These are phyloP conservation scores for Nansenia antarctica DNA, from an alignment of 2,113 vertebrate species.

Conservation along the genomic window DNA sequence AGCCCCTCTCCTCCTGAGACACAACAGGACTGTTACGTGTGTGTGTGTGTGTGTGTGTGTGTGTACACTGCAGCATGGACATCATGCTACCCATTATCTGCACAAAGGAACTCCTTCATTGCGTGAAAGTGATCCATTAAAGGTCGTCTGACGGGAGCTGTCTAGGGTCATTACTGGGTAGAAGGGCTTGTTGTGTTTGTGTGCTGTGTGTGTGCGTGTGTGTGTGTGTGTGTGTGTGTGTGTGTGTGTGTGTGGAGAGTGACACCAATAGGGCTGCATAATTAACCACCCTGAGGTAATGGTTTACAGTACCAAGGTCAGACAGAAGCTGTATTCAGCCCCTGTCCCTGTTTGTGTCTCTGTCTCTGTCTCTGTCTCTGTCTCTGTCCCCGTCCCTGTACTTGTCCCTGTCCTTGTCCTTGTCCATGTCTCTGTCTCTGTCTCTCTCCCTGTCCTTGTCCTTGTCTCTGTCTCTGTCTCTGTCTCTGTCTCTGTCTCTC, in stretches of 20 bases:
- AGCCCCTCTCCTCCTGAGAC: too few species aligned
- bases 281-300: constrained; percentile 25
- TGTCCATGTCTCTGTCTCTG: too few species aligned
- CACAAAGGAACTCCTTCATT: constrained; percentile 33
- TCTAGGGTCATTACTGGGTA: not conserved
- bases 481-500: not conserved
- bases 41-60: too few species aligned
- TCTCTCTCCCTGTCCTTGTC: too few species aligned
- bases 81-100: not conserved
- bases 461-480: not conserved
- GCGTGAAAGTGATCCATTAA: constrained; percentile 45
- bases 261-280: constrained; percentile 28
- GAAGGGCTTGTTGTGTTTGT: not conserved
- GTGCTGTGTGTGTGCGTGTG: not conserved
- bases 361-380: too few species aligned
- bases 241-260: constrained; percentile 30
- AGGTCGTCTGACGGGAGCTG: too few species aligned
- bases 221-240: constrained; percentile 10
- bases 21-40: too few species aligned
- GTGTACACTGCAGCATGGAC: not conserved
- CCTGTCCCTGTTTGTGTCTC: too few species aligned
- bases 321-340: too few species aligned
- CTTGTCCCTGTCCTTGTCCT: too few species aligned
- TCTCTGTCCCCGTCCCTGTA: too few species aligned
- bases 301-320: too few species aligned